These are phyloP conservation scores for Adela reaumurella DNA, from an alignment of 2,888 invertebrate species.

Conservation along the genomic window DNA sequence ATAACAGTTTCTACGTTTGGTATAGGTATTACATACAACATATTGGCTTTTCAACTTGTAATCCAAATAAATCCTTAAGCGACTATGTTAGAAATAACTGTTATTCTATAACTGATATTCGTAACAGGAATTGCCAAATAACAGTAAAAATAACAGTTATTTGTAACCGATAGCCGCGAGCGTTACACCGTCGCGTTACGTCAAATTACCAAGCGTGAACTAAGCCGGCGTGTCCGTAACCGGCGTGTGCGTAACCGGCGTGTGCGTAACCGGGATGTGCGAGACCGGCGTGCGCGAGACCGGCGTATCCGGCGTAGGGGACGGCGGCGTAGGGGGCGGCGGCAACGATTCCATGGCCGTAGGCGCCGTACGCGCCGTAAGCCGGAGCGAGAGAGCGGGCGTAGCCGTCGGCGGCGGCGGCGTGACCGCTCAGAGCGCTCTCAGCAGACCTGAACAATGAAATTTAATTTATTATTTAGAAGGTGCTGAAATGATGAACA, in stretches of 20 bases:
- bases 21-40: no score
- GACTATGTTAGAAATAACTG: no score
- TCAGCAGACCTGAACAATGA: neutral
- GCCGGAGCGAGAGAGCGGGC: slow-evolving; percentile 26
- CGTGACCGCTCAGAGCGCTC: slow-evolving; percentile 8
- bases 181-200: neutral
- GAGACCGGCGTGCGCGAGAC: no score
- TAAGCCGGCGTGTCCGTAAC: slow-evolving; percentile 2
- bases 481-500: no score
- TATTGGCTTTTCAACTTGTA: no score
- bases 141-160: slow-evolving; percentile 1
- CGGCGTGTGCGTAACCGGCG: slow-evolving; percentile 9
- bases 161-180: slow-evolving; percentile 1
- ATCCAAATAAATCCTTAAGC: no score
- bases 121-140: neutral
- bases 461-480: no score
- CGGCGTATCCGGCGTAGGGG: slow-evolving; percentile 8
- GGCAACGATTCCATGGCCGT: slow-evolving; percentile 4
- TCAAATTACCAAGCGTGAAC: slow-evolving; percentile 32
- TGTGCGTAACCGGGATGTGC: no score
- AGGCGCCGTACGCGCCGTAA: slow-evolving; percentile 18
- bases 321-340: slow-evolving; percentile 10
- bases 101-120: no score
- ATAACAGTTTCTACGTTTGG: no score
- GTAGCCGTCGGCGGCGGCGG: slow-evolving; percentile 33